Conservation (phyloP, 2,113 vertebrate species). For the Propithecus coquereli region DNA sequence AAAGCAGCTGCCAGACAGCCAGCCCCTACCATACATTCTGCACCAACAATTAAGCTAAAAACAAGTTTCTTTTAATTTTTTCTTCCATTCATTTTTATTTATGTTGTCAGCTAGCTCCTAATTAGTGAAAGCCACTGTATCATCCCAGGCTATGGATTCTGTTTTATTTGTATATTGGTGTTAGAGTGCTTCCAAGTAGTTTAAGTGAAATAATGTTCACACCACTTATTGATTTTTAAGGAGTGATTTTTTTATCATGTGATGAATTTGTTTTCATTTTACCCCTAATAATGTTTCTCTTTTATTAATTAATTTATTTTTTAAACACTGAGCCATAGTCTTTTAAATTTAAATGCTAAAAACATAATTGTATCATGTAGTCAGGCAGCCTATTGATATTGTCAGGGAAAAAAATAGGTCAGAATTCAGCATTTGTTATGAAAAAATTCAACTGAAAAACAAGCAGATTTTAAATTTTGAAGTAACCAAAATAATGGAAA, state of each 20-base stretch:
- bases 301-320: constrained; percentile 76
- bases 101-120: constrained; percentile 63
- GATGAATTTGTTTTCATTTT: constrained; percentile 75
- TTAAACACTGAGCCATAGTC: constrained; percentile 55
- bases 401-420: constrained; percentile 35
- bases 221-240: constrained; percentile 76
- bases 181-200: constrained; percentile 65
- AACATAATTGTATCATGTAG: constrained; percentile 19
- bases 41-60: constrained; percentile 98
- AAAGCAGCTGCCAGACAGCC: constrained; percentile 91
- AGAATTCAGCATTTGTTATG: neutral
- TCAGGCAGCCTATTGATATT: neutral
- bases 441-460: constrained; percentile 29
- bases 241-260: constrained; percentile 72
- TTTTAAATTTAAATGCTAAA: constrained; percentile 48
- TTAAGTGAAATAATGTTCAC: constrained; percentile 68
- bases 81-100: constrained; percentile 60
- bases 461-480: constrained; percentile 47
- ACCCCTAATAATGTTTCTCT: constrained; percentile 47
- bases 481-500: constrained; percentile 46
- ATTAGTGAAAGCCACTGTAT: constrained; percentile 61
- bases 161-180: constrained; percentile 73
- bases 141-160: constrained; percentile 63
- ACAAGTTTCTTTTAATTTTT: constrained; percentile 94
- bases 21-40: constrained; percentile 89